Conservation (phyloP, 2,888 invertebrate genomes). For the Sylvicola fuscatus region DNA sequence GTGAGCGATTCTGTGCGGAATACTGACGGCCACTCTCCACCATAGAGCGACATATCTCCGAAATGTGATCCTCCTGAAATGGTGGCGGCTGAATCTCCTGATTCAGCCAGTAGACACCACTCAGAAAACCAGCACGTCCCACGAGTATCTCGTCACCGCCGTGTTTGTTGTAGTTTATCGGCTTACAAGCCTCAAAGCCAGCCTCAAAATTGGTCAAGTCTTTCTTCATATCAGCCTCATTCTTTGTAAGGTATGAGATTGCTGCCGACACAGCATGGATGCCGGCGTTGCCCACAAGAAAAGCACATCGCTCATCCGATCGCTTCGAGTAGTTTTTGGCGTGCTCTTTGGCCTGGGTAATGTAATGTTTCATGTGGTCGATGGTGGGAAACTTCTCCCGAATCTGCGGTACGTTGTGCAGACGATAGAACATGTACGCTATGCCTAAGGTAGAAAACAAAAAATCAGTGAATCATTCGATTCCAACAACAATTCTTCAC, state of each 20-base stretch:
- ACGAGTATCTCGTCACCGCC: conserved; percentile 73
- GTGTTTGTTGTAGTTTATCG: conserved; percentile 33
- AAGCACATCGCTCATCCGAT: conserved; percentile 40
- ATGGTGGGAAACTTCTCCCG: conserved; percentile 29
- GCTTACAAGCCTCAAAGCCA: conserved; percentile 27
- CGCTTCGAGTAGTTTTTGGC: conserved; percentile 26
- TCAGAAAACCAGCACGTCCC: conserved; percentile 64
- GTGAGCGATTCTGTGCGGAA: conserved; percentile 31
- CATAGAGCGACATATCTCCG: conserved; percentile 45
- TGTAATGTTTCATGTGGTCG: conserved; percentile 36
- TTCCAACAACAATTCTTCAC: too few species aligned
- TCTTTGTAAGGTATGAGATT: conserved; percentile 27
- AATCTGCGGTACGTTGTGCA: conserved; percentile 32
- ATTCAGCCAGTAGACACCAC: conserved; percentile 53
- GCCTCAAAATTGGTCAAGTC: conserved; percentile 19
- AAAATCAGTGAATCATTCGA: too few species aligned
- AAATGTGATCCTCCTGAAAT: conserved; percentile 28
- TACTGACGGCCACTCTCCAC: conserved; percentile 52
- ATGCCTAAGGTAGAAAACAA: conserved; percentile 28
- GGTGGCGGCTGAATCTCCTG: conserved; percentile 17
- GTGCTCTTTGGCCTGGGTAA: conserved; percentile 36
- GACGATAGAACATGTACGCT: conserved; percentile 53
- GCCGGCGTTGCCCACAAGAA: conserved; percentile 62
- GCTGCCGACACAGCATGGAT: conserved; percentile 51
- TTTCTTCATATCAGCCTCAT: conserved; percentile 24